Base-by-base conservation (phyloP, 2,888 invertebrate species). In the Drosophila prostipennis region DNA sequence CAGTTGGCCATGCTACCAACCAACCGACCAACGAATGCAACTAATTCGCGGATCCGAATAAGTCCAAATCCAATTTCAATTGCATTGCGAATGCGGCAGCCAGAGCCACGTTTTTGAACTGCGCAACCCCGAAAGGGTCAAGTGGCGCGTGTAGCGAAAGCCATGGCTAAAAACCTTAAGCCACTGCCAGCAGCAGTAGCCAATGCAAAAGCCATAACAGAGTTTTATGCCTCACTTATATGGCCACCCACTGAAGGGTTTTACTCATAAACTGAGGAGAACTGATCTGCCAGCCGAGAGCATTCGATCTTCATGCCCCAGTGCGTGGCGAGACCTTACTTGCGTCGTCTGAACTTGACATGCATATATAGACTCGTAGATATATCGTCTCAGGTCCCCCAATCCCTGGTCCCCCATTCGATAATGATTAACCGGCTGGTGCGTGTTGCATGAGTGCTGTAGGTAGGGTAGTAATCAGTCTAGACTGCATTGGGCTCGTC, bases 61-160 rank as follows among this genome's bases (percentile, higher is more conserved):
- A 51, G 29, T 51, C 64, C 64, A 67, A 65, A 53, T 68, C 76
- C 74, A 77, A 78, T 74, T 77, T 60, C 77, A 54, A 67, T 65
- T 65, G 73, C 74, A 54, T 51, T 73, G 61, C 72, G 54, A 60
- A 80, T 72, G 63, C 69, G 60, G 74, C 71, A 65, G 77, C 76
- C 65, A 73, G 61, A 64, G 74, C 82, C 89, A 89, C 89, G 89
- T 89, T 89, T 85, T 90, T 89, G 89, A 89, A 88, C 89, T 80
- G 36, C 1, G 74, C 65, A 77, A 86, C 86, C 84, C 90, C 78
- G 74, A 75, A 82, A 83, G 90, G 89, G 90, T 89, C 89, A 89
- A 75, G 80, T 75, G 89, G 87, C 90, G 90, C 90, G 89, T 90
- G 90, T 80, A 80, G 78, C 80, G 75, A 82, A 88, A 87, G 83